phyloP scores from a whole-genome alignment of 2,797 vertebrate species.

The Enteromius viviparus region DNA sequence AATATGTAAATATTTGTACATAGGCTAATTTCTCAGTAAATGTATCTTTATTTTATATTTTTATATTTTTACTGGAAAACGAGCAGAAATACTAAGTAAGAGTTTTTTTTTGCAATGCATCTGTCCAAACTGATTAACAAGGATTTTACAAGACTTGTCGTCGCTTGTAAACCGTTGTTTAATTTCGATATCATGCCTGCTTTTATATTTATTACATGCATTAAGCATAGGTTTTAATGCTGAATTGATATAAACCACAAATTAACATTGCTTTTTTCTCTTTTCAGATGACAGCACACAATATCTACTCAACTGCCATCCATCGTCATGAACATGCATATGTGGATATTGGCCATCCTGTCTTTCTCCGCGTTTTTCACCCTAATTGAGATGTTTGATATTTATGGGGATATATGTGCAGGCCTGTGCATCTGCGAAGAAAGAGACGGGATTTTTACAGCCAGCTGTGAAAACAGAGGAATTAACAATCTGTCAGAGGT shows the following conservation, averaged over 20 bases:
- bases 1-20: neutral
- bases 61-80: neutral
- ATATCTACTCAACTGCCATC: slow-evolving; percentile 68
- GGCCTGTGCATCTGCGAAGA: slow-evolving; percentile 94
- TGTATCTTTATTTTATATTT: neutral
- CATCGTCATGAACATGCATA: slow-evolving; percentile 86
- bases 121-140: neutral
- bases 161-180: neutral
- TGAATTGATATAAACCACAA: neutral
- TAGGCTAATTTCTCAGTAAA: neutral
- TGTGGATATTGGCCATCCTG: slow-evolving; percentile 87
- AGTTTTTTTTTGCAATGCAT: neutral
- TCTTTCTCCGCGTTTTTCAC: slow-evolving; percentile 86
- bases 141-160: neutral
- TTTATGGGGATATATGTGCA: slow-evolving; percentile 93
- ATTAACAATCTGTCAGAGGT: slow-evolving; percentile 91
- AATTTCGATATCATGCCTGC: neutral
- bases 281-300: slow-evolving; percentile 79
- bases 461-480: slow-evolving; percentile 95
- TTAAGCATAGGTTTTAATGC: neutral
- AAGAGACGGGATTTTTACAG: slow-evolving; percentile 90
- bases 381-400: slow-evolving; percentile 86
- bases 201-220: neutral
- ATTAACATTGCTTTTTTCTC: slow-evolving; percentile 65
- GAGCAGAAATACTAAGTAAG: neutral